Evolutionary conservation across 92 coral and sea anemone species (phyloP), one percentile per base, ranked within the genome.

Genomic region (Palythoa grandiflora): DNA sequence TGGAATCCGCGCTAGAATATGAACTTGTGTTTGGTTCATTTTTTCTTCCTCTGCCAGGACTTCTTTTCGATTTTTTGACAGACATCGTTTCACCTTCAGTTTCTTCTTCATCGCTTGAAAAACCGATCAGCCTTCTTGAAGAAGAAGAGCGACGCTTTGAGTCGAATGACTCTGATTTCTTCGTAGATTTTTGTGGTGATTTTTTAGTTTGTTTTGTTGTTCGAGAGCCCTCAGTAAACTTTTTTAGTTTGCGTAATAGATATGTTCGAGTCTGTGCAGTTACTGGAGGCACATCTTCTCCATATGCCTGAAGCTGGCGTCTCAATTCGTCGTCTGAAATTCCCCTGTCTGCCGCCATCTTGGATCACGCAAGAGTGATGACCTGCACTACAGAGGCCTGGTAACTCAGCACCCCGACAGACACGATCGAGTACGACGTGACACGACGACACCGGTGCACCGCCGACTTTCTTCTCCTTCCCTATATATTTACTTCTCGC

Each of bases 31-130:
- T 38, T 71, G 40, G 53, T 44, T 84, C 83, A 73, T 55, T 89
- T 71, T 44, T 73, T 28, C 91, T 91, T 19, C 84, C 85, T 70
- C 79, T 86, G 63, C 92, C 86, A 4, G 87, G 84, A 38, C 88
- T 88, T 87, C 87, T 89, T 68, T 70, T 89, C 40, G 88, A 73
- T 44, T 87, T 93, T 38, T 74, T 77, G 20, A 20, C 76, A 65
- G 85, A 44, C 5, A 83, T 73, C 48, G 85, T 76, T 51, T 79
- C 94, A 68, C 91, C 88, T 55, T 89, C 93, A 61, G 80, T 35
- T 71, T 89, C 92, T 5, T 96, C 99, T 87, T 97, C 99, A 19
- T 97, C 99, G 85, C 99, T 97, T n/a, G 99, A 97, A 87, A 97
- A 97, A 47, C 99, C 99, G 59, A 95, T 87, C 80, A 95, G 86